Evolutionary conservation across 1,140 invertebrate genomes (phyloP), one percentile per base, ranked within the genome.

Genomic region (Cydia pomonella): DNA sequence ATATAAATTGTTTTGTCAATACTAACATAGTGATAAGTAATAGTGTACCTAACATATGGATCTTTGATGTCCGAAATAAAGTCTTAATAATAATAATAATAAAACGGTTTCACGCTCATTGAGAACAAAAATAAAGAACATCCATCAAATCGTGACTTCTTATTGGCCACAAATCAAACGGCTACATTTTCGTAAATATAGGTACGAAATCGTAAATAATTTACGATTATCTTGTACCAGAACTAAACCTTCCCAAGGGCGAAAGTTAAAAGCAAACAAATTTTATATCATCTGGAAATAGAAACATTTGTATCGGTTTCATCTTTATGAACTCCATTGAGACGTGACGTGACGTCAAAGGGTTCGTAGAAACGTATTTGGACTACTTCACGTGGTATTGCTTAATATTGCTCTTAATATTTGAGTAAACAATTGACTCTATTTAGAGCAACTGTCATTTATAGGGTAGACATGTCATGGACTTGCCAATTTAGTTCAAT

Each of bases 201-300:
- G 82, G 81, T 82, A 84, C 27, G 64, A 81, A 79, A 75, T 77
- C 79, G 79, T 81, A 86, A 85, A 84, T 83, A 75, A 79, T 86
- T 83, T 84, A 82, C 76, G 74, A 80, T 77, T 73, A 82, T 78
- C 74, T 66, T 78, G 71, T 69, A 78, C 77, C 74, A 77, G 77
- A 73, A 78, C 59, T 79, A 82, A 84, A 81, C 82, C 83, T 84
- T 82, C 76, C 78, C 87, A 90, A 89, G 86, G 88, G 80, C 86
- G 76, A 76, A 79, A 82, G 81, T 84, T 82, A 79, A 82, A 84
- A 80, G 77, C 78, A 87, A 87, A 87, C 84, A 86, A 82, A 44
- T 84, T 85, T 88, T 86, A 87, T 80, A 82, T 77, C 79, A 50
- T 77, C 81, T 82, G 72, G 74, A 82, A 85, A 87, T 87, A 87